Percentiles rank a stretch among this genome's conserved stretches.
phyloP scores from a whole-genome alignment of 2,113 vertebrate genomes.

The Blennius ocellaris region DNA sequence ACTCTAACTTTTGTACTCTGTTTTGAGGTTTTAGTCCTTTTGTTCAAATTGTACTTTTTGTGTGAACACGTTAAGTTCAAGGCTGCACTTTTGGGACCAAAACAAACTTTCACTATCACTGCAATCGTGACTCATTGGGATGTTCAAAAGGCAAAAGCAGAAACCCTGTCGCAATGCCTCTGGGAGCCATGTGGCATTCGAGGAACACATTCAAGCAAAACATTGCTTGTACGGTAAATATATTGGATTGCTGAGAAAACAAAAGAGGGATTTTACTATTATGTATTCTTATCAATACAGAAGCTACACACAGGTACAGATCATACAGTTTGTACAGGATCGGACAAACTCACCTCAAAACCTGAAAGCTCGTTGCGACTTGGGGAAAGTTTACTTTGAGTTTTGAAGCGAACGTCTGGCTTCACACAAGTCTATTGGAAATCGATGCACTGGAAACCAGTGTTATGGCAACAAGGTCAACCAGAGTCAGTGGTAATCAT shows the following conservation, averaged over 20 bases:
- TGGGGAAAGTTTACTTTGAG: neutral
- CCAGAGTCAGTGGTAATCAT: slow-evolving; percentile 46
- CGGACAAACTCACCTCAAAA: neutral
- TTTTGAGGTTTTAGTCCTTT: too few relatives aligned
- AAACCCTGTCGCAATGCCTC: neutral
- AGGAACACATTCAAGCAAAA: slow-evolving; percentile 25
- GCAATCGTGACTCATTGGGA: too few relatives aligned
- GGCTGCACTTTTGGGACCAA: too few relatives aligned
- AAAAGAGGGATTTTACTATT: neutral
- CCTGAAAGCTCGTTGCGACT: slow-evolving; percentile 12
- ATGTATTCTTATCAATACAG: neutral
- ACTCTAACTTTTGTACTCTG: too few relatives aligned
- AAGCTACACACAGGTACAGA: neutral
- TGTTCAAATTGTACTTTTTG: too few relatives aligned
- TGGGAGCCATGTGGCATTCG: slow-evolving; percentile 11
- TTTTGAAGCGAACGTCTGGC: neutral
- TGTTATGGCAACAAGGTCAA: slow-evolving; percentile 44
- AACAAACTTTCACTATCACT: too few relatives aligned
- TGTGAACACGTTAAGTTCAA: too few relatives aligned
- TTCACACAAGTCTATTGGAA: neutral
- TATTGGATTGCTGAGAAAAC: neutral
- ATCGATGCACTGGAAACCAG: slow-evolving; percentile 6
- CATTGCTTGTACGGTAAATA: slow-evolving; percentile 8
- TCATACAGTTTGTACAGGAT: neutral
- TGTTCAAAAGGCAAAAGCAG: too few relatives aligned